Evolutionary conservation across 1,140 invertebrate genomes (phyloP).

Genomic region (Nomia melanderi): DNA sequence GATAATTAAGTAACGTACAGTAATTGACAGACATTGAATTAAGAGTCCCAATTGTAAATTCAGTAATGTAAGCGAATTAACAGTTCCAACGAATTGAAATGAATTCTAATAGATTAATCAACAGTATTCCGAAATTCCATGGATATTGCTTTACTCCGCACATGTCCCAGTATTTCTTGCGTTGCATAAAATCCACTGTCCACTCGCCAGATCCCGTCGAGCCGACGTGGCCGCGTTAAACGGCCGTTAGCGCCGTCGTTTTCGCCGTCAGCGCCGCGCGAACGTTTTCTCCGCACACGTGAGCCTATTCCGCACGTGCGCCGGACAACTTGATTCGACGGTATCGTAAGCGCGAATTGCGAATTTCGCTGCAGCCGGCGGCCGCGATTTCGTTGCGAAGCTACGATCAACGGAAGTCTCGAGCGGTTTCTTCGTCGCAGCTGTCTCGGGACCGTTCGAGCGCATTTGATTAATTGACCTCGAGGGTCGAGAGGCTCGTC

Average conservation of each 20-base stretch:
- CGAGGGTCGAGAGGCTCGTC: not conserved
- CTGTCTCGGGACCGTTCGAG: not conserved
- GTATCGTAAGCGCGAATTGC: conserved; percentile 54
- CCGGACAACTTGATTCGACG: conserved; percentile 47
- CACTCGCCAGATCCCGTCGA: too few species aligned
- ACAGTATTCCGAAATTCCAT: too few species aligned
- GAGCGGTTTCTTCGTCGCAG: conserved; percentile 14
- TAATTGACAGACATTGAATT: too few species aligned
- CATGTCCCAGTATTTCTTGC: too few species aligned
- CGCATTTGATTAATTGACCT: conserved; percentile 14
- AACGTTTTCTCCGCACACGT: conserved; percentile 4
- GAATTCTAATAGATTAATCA: too few species aligned
- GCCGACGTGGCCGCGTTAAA: conserved; percentile 46
- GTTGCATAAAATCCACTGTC: too few species aligned
- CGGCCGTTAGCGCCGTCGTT: conserved; percentile 37
- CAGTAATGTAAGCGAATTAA: too few species aligned
- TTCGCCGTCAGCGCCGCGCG: too few species aligned
- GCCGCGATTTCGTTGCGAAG: conserved; percentile 20
- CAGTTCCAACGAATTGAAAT: too few species aligned
- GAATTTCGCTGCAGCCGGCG: conserved; percentile 35
- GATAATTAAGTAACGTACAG: too few species aligned
- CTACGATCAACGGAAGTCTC: not conserved
- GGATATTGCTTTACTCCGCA: too few species aligned
- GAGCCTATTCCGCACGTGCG: conserved; percentile 48
- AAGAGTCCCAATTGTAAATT: too few species aligned